Evolutionary conservation across 2,113 vertebrate species (phyloP).

Genomic region (Nyctibius bracteatus): DNA sequence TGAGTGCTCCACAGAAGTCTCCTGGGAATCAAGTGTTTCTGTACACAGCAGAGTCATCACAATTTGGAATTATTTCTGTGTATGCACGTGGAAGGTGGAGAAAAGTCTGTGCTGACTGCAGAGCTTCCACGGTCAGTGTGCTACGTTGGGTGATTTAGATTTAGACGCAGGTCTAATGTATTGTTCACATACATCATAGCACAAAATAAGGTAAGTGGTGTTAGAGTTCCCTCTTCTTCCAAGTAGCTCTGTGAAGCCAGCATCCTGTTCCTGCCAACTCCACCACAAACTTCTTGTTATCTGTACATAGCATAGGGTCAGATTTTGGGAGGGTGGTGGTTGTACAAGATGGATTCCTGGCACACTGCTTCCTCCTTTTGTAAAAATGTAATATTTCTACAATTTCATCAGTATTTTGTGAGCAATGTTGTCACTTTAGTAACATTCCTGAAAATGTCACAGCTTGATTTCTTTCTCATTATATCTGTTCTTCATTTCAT

Average conservation of each 20-base stretch:
- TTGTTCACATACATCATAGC: not conserved
- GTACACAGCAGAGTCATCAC: not conserved
- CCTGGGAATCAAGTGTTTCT: not conserved
- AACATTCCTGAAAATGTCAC: not conserved
- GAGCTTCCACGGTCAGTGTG: accelerated
- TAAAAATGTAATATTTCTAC: not conserved
- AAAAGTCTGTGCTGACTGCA: not conserved
- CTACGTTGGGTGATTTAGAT: not conserved
- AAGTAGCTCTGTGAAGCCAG: not conserved
- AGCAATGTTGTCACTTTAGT: not conserved
- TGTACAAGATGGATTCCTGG: not conserved
- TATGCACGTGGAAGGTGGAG: not conserved
- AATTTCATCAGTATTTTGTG: not conserved
- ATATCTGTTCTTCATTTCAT: not conserved
- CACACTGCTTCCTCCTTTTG: not conserved
- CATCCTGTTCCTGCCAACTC: not conserved
- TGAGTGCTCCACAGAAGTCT: not conserved
- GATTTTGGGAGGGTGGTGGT: not conserved
- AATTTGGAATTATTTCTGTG: not conserved
- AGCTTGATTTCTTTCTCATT: not conserved
- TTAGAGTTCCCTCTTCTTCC: not conserved
- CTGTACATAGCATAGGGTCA: not conserved
- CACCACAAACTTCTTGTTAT: not conserved
- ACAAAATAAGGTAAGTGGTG: not conserved
- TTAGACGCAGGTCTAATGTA: not conserved